Evolutionary conservation across 1,140 invertebrate species (phyloP).

Genomic region (Drosophila orosa): DNA sequence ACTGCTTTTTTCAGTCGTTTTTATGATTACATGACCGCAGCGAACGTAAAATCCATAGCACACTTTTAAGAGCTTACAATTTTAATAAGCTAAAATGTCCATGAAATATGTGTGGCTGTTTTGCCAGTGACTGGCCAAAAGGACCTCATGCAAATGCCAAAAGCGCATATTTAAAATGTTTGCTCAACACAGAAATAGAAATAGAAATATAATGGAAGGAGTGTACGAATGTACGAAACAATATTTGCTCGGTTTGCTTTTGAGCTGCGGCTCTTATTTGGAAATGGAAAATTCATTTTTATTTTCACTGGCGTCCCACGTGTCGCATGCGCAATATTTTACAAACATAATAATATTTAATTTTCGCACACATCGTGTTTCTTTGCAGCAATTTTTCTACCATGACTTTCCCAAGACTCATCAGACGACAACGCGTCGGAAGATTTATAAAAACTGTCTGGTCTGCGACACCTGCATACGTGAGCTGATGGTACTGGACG

Average conservation of each 20-base stretch:
- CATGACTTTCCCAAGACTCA: conserved; percentile 84
- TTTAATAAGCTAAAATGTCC: conserved; percentile 61
- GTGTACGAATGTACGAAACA: conserved; percentile 5
- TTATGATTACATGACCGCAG: conserved; percentile 32
- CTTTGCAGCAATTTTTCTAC: conserved; percentile 84
- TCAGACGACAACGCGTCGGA: conserved; percentile 78
- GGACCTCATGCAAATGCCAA: conserved; percentile 24
- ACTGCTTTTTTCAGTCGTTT: conserved; percentile 13
- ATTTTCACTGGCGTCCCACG: conserved; percentile 16
- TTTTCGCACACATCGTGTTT: conserved; percentile 20
- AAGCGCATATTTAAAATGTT: conserved; percentile 45
- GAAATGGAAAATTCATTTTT: conserved; percentile 28
- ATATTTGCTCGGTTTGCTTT: conserved; percentile 10
- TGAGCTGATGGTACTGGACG: conserved; percentile 84
- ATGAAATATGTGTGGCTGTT: conserved; percentile 41
- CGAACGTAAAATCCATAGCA: conserved; percentile 42
- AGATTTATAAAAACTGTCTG: conserved; percentile 83
- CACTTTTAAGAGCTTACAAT: conserved; percentile 49
- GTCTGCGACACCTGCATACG: conserved; percentile 84
- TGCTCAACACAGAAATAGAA: conserved; percentile 23
- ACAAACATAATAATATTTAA: conserved; percentile 42
- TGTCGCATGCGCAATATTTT: conserved; percentile 28
- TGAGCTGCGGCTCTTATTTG: conserved; percentile 1
- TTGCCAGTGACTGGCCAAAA: conserved; percentile 20
- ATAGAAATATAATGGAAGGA: conserved; percentile 2